phyloP scores from a whole-genome alignment of 2,113 vertebrate genomes.

The Notarius lentiginosus region DNA sequence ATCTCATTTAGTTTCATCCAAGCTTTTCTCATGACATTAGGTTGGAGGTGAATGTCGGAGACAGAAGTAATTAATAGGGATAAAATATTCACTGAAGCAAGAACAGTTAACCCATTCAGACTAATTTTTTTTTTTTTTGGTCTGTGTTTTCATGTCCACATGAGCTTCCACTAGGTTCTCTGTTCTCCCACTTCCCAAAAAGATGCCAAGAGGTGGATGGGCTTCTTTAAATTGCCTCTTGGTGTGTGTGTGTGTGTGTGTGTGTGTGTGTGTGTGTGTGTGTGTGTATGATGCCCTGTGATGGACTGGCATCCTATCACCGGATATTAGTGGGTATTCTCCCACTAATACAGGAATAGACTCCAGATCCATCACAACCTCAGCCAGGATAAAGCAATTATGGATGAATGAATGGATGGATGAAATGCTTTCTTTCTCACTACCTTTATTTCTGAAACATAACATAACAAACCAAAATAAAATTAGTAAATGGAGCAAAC shows the following conservation, averaged over 20 bases:
- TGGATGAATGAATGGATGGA: background rate
- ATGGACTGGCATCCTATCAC: background rate
- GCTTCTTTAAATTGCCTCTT: background rate
- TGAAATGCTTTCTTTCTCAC: background rate
- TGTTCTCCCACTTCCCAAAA: background rate
- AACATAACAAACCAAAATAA: background rate
- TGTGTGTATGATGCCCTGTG: background rate
- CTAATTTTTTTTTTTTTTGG: too few relatives aligned
- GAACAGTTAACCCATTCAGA: background rate
- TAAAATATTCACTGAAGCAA: too few relatives aligned
- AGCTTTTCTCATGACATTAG: background rate
- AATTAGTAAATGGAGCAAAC: background rate
- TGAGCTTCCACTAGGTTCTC: background rate
- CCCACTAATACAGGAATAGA: background rate
- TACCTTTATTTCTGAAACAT: background rate
- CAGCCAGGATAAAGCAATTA: background rate
- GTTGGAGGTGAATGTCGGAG: background rate
- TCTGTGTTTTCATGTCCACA: background rate
- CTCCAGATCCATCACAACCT: background rate
- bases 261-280: too few relatives aligned
- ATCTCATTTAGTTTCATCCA: background rate
- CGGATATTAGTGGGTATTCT: background rate
- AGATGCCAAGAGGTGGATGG: background rate
- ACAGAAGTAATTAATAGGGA: background rate
- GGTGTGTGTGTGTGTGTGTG: too few relatives aligned